Base-by-base conservation (phyloP, 2,113 vertebrate genomes). In the Merops nubicus region DNA sequence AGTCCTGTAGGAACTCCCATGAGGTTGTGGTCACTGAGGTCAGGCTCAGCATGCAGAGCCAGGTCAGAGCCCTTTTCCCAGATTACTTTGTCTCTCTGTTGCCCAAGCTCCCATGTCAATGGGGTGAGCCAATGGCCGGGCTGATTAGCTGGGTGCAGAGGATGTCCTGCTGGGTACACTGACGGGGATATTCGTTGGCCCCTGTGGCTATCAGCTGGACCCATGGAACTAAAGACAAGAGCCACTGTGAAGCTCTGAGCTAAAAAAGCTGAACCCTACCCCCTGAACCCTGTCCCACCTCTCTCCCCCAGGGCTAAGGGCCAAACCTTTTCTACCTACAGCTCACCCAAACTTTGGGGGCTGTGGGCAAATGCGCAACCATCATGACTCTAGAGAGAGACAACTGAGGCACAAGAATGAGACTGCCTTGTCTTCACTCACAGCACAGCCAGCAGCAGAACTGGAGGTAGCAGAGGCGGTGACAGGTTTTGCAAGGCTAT, bases 11-110 rank as follows among this genome's bases (percentile, higher is more conserved):
- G 75, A 21, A 4, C 5, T 6, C 54, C 5, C 22, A 5, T 6
- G 33, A 56, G 5, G 8, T 4, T 65, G 25, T 29, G 34, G 15
- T 10, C 2, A 1, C 8, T 0, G 2, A n/a, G 26, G 23, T 57
- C 26, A 0, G 0, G 26, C 33, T 80, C 15, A 17, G 72, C 42
- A 87, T 33, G 26, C 22, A 89, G 31, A 89, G 17, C 3, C 4
- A 4, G 6, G 21, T 50, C 40, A 74, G 42, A 87, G 15, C 5
- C 25, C 42, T n/a, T 48, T 50, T 33, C 31, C 25, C 33, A 21
- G 42, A 5, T 2, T 33, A 3, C 67, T 89, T 54, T 0, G 4
- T 9, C 45, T 53, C 42, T 31, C 68, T 80, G 18, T 51, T 73
- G 18, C 40, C 59, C 72, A 70, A 80, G 9, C 3, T 64, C 11